These are phyloP conservation scores for Emberiza fucata DNA, from an alignment of 2,113 vertebrate species.

Conservation along the genomic window DNA sequence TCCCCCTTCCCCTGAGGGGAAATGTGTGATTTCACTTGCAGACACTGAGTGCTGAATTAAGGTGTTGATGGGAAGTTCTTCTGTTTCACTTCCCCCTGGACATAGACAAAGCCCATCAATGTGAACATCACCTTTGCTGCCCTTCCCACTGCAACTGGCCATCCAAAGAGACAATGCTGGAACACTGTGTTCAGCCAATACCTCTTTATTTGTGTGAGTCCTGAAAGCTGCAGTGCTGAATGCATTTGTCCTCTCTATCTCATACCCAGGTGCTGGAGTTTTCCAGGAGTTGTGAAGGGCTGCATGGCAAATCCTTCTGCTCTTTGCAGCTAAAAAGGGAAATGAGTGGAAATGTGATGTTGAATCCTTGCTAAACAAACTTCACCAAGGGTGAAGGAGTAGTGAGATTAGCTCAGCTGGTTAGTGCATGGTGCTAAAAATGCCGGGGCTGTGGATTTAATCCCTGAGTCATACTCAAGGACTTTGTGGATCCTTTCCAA, in stretches of 20 bases:
- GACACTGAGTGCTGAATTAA: neutral
- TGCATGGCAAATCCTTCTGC: neutral
- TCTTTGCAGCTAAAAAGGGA: neutral
- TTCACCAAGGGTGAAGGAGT: neutral
- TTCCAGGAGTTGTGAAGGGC: neutral
- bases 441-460: neutral
- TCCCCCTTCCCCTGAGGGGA: neutral
- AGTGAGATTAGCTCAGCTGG: neutral
- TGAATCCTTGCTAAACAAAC: neutral
- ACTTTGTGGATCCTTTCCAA: neutral
- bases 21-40: neutral
- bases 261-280: neutral
- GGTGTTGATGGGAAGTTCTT: neutral
- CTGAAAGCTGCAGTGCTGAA: neutral
- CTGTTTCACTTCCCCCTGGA: neutral
- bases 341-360: neutral
- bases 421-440: neutral
- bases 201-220: neutral
- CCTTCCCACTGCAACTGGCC: neutral
- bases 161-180: neutral
- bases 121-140: neutral
- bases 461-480: neutral
- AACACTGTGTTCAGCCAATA: neutral
- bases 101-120: neutral
- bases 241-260: neutral